Evolutionary conservation across 2,797 vertebrate species (phyloP), one percentile per base, ranked within the genome.

Genomic region (Cirrhinus molitorella): DNA sequence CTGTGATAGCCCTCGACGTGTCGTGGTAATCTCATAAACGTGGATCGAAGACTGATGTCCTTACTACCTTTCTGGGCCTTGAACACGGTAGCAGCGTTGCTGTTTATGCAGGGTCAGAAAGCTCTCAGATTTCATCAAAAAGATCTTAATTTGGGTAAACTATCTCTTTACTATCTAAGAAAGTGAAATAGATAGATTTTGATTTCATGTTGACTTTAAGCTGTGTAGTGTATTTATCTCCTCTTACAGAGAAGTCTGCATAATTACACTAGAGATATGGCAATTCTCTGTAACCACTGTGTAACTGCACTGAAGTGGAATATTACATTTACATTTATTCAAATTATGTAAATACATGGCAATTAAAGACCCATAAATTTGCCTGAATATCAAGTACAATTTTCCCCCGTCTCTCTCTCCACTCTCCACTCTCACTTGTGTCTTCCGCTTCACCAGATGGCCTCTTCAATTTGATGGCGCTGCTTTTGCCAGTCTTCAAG

Each of bases 401-500:
- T 49, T 37, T 0, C 25, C 37, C 23, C 16, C 11, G 5, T 83
- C 21, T 16, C 28, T 70, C 49, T 65, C 34, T 73, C 65, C 19
- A 19, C 53, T 21, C 45, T 80, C 61, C 55, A 25, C 76, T 63
- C 79, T 80, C 53, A 47, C 55, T 81, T 81, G 83, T 63, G 85
- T 89, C 90, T 92, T 89, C 88, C 81, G 88, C 91, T 90, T 89
- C 91, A 90, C 87, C 94, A 94, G 93, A 94, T 94, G 93, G 93
- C 89, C 91, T 93, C 93, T 94, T 93, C 91, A 94, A 94, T 93
- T 93, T 92, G 91, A 90, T 87, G 91, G 88, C 65, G 65, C 86
- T 83, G 88, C 92, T 88, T 90, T 89, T 93, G 93, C 92, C 94
- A 93, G 88, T 89, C 87, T 90, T 90, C 91, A 89, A 84, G 88